Evolutionary conservation across 2,797 vertebrate species (phyloP).

Genomic region (Allenopithecus nigroviridis): DNA sequence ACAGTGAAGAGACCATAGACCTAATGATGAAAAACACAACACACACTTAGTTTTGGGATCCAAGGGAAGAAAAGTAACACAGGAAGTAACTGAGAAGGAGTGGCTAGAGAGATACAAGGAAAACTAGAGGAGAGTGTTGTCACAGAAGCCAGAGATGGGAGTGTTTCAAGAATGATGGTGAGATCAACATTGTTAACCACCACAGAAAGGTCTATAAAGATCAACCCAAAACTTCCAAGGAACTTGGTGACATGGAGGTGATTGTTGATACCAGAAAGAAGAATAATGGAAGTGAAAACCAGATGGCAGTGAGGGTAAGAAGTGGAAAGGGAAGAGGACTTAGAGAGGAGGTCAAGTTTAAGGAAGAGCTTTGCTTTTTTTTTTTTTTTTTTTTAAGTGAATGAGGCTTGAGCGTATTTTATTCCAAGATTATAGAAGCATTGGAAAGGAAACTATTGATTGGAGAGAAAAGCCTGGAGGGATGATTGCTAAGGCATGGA

Average conservation of each 20-base stretch:
- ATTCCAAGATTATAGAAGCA: background rate
- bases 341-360: background rate
- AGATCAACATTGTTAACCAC: rapidly evolving
- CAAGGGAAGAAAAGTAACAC: background rate
- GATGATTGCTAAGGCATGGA: background rate
- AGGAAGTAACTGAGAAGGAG: background rate
- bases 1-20: background rate
- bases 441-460: background rate
- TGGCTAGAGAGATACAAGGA: background rate
- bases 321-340: background rate
- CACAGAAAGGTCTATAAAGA: background rate
- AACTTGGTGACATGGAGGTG: background rate
- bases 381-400: background rate
- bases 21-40: background rate
- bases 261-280: background rate
- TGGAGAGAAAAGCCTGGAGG: background rate
- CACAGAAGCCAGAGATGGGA: background rate
- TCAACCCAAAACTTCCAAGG: background rate
- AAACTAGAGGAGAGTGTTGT: background rate
- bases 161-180: background rate
- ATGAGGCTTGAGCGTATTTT: background rate
- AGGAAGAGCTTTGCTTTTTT: background rate
- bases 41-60: background rate
- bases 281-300: background rate
- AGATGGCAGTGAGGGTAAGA: background rate